A percentile compares a stretch with the other conserved stretches of the same genome.
Evolutionary conservation across 2,888 invertebrate species (phyloP).

Genomic region (Ischnus inquisitorius): DNA sequence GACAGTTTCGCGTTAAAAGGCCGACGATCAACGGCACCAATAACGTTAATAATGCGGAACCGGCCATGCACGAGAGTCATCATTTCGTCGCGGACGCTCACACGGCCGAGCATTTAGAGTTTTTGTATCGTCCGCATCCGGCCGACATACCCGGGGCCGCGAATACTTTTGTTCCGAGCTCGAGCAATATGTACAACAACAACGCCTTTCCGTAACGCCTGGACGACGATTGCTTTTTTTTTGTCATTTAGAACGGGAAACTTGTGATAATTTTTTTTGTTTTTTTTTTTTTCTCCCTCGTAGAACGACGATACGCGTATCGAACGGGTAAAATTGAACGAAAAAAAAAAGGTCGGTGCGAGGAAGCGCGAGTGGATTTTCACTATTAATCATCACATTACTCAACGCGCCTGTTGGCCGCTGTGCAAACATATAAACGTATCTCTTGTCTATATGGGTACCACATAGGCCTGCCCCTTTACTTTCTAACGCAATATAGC

Average conservation of each 20-base stretch:
- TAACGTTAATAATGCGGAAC: slow-evolving; percentile 48
- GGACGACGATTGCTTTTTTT: not conserved
- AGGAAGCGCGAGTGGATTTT: slow-evolving; percentile 49
- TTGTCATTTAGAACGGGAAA: slow-evolving; percentile 6
- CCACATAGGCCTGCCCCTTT: slow-evolving; percentile 46
- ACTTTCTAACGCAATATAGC: slow-evolving; percentile 65
- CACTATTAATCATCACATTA: slow-evolving; percentile 61
- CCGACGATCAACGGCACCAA: slow-evolving; percentile 42
- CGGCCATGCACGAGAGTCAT: slow-evolving; percentile 60
- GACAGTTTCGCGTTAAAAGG: slow-evolving; percentile 58
- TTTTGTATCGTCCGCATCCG: slow-evolving; percentile 64
- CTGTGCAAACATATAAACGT: slow-evolving; percentile 33
- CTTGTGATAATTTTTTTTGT: slow-evolving; percentile 36
- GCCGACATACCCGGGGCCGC: slow-evolving; percentile 58
- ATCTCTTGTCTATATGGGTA: slow-evolving; percentile 30
- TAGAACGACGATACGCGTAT: not conserved
- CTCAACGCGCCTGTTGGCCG: slow-evolving; percentile 43
- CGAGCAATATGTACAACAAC: slow-evolving; percentile 67
- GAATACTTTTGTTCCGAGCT: slow-evolving; percentile 60
- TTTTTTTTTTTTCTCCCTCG: not conserved
- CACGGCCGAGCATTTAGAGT: slow-evolving; percentile 58
- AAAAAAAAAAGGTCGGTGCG: slow-evolving; percentile 8
- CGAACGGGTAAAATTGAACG: not conserved
- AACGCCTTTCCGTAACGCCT: slow-evolving; percentile 58
- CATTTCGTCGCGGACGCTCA: slow-evolving; percentile 62